Evolutionary conservation across 2,797 vertebrate genomes (phyloP).

Genomic region (Erethizon dorsatum): DNA sequence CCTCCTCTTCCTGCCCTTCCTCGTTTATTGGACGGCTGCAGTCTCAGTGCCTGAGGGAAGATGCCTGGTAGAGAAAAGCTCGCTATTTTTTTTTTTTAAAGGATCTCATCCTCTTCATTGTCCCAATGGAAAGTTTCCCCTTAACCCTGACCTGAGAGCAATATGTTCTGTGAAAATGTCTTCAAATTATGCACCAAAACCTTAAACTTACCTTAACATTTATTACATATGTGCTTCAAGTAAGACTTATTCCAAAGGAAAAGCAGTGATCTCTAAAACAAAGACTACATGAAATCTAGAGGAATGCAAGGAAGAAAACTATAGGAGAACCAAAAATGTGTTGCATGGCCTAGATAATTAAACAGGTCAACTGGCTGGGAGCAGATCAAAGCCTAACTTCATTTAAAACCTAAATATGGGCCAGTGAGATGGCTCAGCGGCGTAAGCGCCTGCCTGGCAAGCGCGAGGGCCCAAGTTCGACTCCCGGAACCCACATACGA

Average conservation of each 20-base stretch:
- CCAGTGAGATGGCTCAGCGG: too few species aligned
- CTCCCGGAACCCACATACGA: too few species aligned
- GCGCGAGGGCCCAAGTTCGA: too few species aligned
- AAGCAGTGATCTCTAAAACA: constrained; percentile 32
- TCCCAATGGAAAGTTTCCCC: constrained; percentile 61
- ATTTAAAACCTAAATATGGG: constrained; percentile 8
- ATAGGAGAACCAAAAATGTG: constrained; percentile 43
- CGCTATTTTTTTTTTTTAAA: constrained; percentile 61
- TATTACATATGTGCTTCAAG: constrained; percentile 9
- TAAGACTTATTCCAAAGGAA: constrained; percentile 67
- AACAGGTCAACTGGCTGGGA: constrained; percentile 30
- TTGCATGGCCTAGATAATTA: neutral
- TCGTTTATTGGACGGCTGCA: neutral
- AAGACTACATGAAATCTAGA: constrained; percentile 44
- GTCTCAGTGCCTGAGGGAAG: constrained; percentile 80
- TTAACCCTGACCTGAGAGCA: constrained; percentile 54
- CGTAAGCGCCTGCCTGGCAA: too few species aligned
- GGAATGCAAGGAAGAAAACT: constrained; percentile 52
- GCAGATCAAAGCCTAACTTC: constrained; percentile 56
- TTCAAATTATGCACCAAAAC: constrained; percentile 65
- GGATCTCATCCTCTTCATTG: constrained; percentile 82
- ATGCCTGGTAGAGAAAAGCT: constrained; percentile 69
- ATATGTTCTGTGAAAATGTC: constrained; percentile 49
- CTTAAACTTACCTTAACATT: constrained; percentile 46
- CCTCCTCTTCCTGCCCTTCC: constrained; percentile 66